Evolutionary conservation across 2,113 vertebrate genomes (phyloP).

Genomic region (Smithornis capensis): DNA sequence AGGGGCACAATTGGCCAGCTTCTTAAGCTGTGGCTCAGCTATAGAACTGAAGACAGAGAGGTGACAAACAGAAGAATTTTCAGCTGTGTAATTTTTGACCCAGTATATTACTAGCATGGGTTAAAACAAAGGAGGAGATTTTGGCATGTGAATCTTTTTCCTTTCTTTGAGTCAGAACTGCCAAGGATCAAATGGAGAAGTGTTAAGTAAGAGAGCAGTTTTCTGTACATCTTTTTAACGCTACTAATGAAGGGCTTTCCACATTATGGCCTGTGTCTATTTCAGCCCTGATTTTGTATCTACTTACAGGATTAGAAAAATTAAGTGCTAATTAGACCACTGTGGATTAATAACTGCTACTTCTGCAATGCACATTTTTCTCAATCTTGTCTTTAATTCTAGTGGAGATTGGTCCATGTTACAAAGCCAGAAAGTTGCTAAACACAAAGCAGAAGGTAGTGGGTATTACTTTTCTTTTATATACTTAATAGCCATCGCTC

Average conservation of each 20-base stretch:
- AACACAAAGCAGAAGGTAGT: background rate
- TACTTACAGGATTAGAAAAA: conserved; percentile 54
- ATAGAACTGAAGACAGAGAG: background rate
- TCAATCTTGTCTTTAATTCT: conserved; percentile 45
- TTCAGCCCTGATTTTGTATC: conserved; percentile 35
- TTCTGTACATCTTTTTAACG: background rate
- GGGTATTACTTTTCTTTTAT: background rate
- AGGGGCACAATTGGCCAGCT: background rate
- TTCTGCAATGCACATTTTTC: conserved; percentile 41
- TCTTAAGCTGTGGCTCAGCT: background rate
- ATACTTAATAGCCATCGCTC: background rate
- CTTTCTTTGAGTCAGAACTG: background rate
- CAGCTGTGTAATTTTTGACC: conserved; percentile 2
- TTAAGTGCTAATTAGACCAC: conserved; percentile 36
- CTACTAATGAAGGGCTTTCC: conserved; percentile 18
- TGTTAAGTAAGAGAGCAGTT: conserved; percentile 1
- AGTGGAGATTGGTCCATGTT: background rate
- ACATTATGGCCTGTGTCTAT: background rate
- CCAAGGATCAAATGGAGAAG: conserved; percentile 7
- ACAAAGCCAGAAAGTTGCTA: conserved; percentile 32
- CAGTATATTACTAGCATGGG: background rate
- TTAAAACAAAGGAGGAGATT: conserved; percentile 1
- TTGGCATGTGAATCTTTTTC: background rate
- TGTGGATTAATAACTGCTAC: conserved; percentile 29
- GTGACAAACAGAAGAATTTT: conserved; percentile 15